These are phyloP conservation scores for Plecturocebus donacophilus DNA, from an alignment of 2,113 vertebrate species.

Conservation along the genomic window DNA sequence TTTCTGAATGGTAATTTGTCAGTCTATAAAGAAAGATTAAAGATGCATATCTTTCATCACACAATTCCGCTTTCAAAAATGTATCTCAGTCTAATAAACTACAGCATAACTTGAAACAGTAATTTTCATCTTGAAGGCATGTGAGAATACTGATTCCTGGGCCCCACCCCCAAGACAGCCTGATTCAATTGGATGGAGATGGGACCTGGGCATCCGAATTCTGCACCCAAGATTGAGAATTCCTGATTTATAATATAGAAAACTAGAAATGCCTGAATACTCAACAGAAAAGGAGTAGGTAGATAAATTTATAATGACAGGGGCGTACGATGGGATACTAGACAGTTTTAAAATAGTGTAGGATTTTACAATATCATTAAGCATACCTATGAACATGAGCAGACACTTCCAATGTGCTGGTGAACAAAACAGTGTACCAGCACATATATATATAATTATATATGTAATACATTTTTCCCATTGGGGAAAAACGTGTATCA, in stretches of 20 bases:
- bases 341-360: neutral
- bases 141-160: neutral
- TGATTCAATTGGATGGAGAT: neutral
- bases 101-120: neutral
- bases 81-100: neutral
- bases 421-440: neutral
- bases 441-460: neutral
- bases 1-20: neutral
- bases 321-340: neutral
- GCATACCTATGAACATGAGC: neutral
- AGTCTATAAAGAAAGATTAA: neutral
- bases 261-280: neutral
- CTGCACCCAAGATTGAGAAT: neutral
- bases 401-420: neutral
- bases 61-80: neutral
- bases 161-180: fast-evolving
- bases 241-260: neutral
- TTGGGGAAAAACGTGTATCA: neutral
- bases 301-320: neutral
- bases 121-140: neutral
- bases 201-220: neutral
- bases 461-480: neutral
- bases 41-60: neutral
- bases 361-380: neutral
- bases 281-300: neutral